Evolutionary conservation across 2,113 vertebrate genomes (phyloP), one percentile per base, ranked within the genome.

Genomic region (Kryptolebias marmoratus): DNA sequence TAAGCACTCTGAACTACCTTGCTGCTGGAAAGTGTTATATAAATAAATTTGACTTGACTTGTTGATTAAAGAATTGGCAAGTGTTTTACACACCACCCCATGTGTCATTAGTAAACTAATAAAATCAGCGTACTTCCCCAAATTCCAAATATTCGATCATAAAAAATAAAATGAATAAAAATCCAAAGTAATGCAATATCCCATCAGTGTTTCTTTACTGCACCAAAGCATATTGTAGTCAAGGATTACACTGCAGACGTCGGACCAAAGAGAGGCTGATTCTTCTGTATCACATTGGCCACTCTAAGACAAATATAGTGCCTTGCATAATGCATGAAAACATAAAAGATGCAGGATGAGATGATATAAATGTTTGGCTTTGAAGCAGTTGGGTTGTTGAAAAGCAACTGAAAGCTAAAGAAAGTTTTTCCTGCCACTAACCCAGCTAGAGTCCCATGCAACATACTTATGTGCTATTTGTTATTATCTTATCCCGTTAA

Each of bases 401-500:
- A n/a, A 50, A 50, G 16, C 18, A 50, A 57, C 47, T 66, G 68
- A 64, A 71, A 22, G 22, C 22, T 22, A 54, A 62, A 73, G 78
- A 62, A 68, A 63, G 75, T 62, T 5, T 31, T 36, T 52, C 62
- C 78, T 22, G 44, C 39, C 22, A 5, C 36, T 15, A 63, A 82
- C 57, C 42, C 42, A 22, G 13, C 9, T 12, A n/a, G 49, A 72
- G 53, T 36, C 36, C 12, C 18, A 53, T 54, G 50, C 54, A 68
- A 75, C 11, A 8, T 31, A n/a, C 66, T 75, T 65, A 66, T 8
- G 28, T 69, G 58, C 44, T 55, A n/a, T 77, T 75, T 79, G 53
- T 39, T 65, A 55, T 27, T 39, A 62, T 75, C 12, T 39, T 5
- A 42, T 30, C 48, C 49, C 61, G 15, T 67, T 22, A 22, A 22